Percentiles rank a stretch among this genome's conserved stretches.
phyloP scores from a whole-genome alignment of 1,140 invertebrate genomes.

The Rhynchophorus ferrugineus region DNA sequence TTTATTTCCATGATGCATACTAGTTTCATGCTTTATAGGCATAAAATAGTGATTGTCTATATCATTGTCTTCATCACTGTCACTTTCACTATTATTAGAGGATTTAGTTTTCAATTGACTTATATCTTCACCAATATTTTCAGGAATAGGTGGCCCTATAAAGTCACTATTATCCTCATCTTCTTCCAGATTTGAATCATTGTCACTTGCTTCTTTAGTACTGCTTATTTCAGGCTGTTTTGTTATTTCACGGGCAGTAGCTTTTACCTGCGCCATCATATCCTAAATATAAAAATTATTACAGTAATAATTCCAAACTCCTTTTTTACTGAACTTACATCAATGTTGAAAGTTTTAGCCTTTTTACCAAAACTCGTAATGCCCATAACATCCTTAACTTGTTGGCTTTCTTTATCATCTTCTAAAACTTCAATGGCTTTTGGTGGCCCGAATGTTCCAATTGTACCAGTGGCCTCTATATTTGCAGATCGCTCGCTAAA shows the following conservation, averaged over 20 bases:
- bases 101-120: too few relatives aligned
- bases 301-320: neutral
- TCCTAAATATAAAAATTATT: constrained; percentile 22
- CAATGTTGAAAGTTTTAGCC: constrained; percentile 67
- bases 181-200: constrained; percentile 32
- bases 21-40: constrained; percentile 72
- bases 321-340: constrained; percentile 33
- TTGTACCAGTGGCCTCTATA: constrained; percentile 25
- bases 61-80: constrained; percentile 46
- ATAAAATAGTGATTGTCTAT: constrained; percentile 52
- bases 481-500: constrained; percentile 35
- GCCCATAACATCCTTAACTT: constrained; percentile 64
- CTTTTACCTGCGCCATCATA: constrained; percentile 46
- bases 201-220: constrained; percentile 31
- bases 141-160: constrained; percentile 55
- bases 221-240: constrained; percentile 26
- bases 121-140: too few relatives aligned
- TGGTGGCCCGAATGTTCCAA: constrained; percentile 30
- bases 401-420: constrained; percentile 59
- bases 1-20: constrained; percentile 78
- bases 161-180: constrained; percentile 45
- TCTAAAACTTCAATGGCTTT: constrained; percentile 55
- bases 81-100: constrained; percentile 38
- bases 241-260: constrained; percentile 40
- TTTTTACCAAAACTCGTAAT: constrained; percentile 71